Conservation (phyloP, 2,888 invertebrate genomes). For the Punctoribates punctum region DNA sequence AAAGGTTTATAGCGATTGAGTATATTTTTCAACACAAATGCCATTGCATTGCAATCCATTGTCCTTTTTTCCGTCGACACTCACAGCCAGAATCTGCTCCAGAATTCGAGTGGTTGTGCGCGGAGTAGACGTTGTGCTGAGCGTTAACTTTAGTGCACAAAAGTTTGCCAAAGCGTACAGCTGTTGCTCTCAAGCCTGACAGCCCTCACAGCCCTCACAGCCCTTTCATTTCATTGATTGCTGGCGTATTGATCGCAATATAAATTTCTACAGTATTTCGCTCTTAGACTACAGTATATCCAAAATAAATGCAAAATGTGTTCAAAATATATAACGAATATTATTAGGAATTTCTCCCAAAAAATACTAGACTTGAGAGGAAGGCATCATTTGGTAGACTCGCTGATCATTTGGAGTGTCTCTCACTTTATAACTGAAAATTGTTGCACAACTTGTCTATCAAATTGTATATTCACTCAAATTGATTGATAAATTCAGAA, state of each 20-base stretch:
- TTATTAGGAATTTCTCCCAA: conserved; percentile 4
- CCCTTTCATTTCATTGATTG: conserved; percentile 35
- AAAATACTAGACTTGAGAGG: neutral
- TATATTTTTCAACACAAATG: neutral
- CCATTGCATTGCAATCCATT: conserved; percentile 28
- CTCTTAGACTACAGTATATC: neutral
- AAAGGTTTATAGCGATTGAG: neutral
- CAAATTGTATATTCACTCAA: neutral
- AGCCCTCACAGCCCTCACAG: conserved; percentile 28
- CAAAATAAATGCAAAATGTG: conserved; percentile 30
- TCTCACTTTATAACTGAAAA: neutral
- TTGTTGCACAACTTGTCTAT: conserved; percentile 1
- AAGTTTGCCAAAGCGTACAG: conserved; percentile 24
- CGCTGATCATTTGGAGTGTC: neutral
- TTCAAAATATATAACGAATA: conserved; percentile 15
- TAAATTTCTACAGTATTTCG: conserved; percentile 26
- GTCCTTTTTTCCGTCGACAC: conserved; percentile 4
- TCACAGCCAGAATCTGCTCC: neutral
- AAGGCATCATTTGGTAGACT: neutral
- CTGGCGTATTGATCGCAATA: conserved; percentile 28
- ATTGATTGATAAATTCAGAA: conserved; percentile 4
- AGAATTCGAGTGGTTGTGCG: neutral
- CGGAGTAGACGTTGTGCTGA: neutral
- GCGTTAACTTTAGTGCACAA: conserved; percentile 26
- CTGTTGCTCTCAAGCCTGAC: conserved; percentile 27